Conservation (phyloP, 2,888 invertebrate species). For the Uropetala carovei region DNA sequence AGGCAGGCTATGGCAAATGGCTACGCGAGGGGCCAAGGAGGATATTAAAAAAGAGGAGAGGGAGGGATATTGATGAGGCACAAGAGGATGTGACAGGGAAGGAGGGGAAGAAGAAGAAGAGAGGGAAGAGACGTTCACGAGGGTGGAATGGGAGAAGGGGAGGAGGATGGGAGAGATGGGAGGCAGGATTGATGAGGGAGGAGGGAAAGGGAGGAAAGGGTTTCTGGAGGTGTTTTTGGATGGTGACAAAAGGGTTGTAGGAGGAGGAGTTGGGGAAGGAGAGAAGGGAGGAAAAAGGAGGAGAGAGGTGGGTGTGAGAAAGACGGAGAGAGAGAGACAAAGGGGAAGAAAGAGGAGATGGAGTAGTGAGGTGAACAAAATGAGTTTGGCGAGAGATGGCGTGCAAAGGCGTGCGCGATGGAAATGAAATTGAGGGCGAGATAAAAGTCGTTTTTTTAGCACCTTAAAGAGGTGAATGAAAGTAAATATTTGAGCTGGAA, state of each 20-base stretch:
- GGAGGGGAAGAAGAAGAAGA: background rate
- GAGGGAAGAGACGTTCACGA: background rate
- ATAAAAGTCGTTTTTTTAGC: background rate
- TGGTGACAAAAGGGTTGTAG: constrained; percentile 33
- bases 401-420: background rate
- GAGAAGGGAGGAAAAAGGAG: background rate
- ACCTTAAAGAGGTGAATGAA: background rate
- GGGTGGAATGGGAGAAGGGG: background rate
- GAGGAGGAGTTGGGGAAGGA: background rate
- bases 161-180: background rate
- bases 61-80: constrained; percentile 10
- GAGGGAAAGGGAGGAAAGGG: background rate
- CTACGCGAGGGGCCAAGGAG: background rate
- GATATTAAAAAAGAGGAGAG: background rate
- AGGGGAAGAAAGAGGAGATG: background rate
- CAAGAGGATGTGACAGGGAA: background rate
- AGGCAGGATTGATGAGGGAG: background rate
- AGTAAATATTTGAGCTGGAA: background rate
- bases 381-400: background rate
- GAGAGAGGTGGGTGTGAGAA: background rate
- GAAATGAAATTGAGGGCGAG: background rate
- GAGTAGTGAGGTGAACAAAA: too few relatives aligned
- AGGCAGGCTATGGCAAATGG: constrained; percentile 17
- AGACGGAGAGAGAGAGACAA: background rate
- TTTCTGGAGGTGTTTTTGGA: background rate